These are phyloP conservation scores for Bettongia penicillata DNA, from an alignment of 2,113 vertebrate species.

Conservation along the genomic window DNA sequence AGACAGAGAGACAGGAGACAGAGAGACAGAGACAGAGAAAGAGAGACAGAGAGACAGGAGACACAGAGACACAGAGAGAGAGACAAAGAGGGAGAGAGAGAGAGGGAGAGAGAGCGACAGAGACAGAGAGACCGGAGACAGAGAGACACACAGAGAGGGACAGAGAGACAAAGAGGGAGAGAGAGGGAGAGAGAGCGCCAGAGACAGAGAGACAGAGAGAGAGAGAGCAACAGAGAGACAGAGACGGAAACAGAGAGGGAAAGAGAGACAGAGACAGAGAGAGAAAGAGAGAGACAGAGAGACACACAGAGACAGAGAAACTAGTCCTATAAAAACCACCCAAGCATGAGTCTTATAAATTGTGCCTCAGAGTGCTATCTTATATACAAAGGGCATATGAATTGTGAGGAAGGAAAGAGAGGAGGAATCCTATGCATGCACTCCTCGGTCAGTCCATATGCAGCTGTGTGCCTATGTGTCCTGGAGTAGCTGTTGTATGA, in stretches of 20 bases:
- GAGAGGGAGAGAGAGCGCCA: too few species aligned
- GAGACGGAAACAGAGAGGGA: too few species aligned
- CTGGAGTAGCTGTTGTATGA: neutral
- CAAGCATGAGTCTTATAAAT: neutral
- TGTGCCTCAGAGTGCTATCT: neutral
- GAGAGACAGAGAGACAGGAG: too few species aligned
- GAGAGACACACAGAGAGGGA: neutral
- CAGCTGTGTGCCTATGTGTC: neutral
- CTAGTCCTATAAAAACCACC: neutral
- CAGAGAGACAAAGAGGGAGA: neutral
- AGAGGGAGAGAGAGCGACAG: neutral
- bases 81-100: neutral
- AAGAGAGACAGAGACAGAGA: neutral
- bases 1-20: too few species aligned
- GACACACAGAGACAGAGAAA: too few species aligned
- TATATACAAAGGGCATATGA: neutral
- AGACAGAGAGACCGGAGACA: too few species aligned
- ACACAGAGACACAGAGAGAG: too few species aligned
- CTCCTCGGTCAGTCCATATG: neutral
- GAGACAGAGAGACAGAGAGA: neutral
- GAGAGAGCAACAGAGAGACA: neutral
- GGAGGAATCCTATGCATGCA: neutral
- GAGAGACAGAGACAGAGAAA: too few species aligned
- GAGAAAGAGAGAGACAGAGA: too few species aligned
- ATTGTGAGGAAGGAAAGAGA: neutral